Evolutionary conservation across 2,888 invertebrate species (phyloP).

Genomic region (Adelognathus sp.): DNA sequence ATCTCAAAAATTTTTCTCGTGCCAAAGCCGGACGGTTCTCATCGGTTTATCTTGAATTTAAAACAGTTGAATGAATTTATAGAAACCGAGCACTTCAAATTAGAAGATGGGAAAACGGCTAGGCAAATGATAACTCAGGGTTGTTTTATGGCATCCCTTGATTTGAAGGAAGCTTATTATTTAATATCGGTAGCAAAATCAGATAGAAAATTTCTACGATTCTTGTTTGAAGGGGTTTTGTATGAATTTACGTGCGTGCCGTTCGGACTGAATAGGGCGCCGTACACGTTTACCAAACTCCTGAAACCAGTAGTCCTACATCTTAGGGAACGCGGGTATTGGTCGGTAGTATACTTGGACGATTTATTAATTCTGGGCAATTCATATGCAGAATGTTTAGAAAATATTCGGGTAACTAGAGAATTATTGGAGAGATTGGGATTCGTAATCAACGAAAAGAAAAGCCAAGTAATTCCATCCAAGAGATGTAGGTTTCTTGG

Average conservation of each 20-base stretch:
- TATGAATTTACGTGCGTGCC: slow-evolving; percentile 21
- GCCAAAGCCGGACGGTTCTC: not conserved
- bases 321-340: slow-evolving; percentile 20
- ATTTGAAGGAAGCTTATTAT: slow-evolving; percentile 30
- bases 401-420: slow-evolving; percentile 15
- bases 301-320: slow-evolving; percentile 30
- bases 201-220: slow-evolving; percentile 29
- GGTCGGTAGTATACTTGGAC: slow-evolving; percentile 45
- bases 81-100: not conserved
- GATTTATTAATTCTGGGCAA: slow-evolving; percentile 48
- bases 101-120: slow-evolving; percentile 31
- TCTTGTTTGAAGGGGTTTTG: not conserved
- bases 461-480: slow-evolving; percentile 31
- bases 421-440: slow-evolving; percentile 43
- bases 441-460: slow-evolving; percentile 44
- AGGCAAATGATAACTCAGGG: slow-evolving; percentile 1
- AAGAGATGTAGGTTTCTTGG: slow-evolving; percentile 28
- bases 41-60: slow-evolving; percentile 1
- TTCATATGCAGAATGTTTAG: slow-evolving; percentile 17
- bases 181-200: slow-evolving; percentile 13
- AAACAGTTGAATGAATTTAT: slow-evolving; percentile 6
- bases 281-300: slow-evolving; percentile 16
- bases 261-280: slow-evolving; percentile 14
- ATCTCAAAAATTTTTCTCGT: slow-evolving; percentile 35
- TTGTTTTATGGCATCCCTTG: slow-evolving; percentile 24